These are phyloP conservation scores for Trisateles emortualis DNA, from an alignment of 2,888 invertebrate species.

Conservation along the genomic window DNA sequence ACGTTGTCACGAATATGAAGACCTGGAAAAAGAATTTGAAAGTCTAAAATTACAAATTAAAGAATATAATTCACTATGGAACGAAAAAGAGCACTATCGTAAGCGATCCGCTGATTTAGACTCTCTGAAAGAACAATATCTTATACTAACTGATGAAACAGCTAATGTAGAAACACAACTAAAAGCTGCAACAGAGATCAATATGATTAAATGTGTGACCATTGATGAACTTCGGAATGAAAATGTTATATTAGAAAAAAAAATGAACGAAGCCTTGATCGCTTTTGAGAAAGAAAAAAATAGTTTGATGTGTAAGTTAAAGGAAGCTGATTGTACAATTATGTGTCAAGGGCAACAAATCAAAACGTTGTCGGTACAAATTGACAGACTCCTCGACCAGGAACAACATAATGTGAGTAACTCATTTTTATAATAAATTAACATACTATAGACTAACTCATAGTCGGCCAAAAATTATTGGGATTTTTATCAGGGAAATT, in stretches of 20 bases:
- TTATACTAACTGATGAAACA: constrained; percentile 75
- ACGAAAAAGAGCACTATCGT: constrained; percentile 76
- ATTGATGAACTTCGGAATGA: constrained; percentile 69
- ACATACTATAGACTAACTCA: too few species aligned
- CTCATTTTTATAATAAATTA: not conserved
- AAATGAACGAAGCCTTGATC: constrained; percentile 65
- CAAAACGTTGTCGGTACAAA: constrained; percentile 81
- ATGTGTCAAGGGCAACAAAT: constrained; percentile 88
- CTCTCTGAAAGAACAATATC: constrained; percentile 72
- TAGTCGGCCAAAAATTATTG: too few species aligned
- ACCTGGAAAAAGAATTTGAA: constrained; percentile 71
- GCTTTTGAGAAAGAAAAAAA: constrained; percentile 82
- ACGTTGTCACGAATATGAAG: constrained; percentile 66
- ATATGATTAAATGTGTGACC: constrained; percentile 64
- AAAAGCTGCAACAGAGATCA: constrained; percentile 77
- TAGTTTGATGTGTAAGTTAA: constrained; percentile 76
- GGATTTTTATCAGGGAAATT: not conserved
- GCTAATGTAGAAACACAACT: constrained; percentile 71
- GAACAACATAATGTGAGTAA: constrained; percentile 59
- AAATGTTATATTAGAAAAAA: constrained; percentile 69
- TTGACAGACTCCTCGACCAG: constrained; percentile 79
- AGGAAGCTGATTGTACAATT: constrained; percentile 84
- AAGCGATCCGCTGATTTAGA: constrained; percentile 75
- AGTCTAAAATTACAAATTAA: constrained; percentile 62
- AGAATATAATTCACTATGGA: constrained; percentile 75